phyloP scores from a whole-genome alignment of 2,113 vertebrate species.

The Podocnemis expansa region DNA sequence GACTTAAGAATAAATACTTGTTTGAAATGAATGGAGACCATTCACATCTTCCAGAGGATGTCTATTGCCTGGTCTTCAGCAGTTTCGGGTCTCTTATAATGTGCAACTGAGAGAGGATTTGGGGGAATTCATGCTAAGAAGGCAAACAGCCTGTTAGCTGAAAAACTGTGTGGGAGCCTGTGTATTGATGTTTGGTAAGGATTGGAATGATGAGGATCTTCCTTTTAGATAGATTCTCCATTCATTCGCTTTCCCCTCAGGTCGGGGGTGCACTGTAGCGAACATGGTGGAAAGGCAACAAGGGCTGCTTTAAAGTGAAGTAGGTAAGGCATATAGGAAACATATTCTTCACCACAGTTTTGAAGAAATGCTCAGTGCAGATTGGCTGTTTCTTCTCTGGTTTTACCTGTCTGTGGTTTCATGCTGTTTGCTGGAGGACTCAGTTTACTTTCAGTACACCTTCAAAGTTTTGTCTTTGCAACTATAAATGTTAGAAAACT shows the following conservation, averaged over 20 bases:
- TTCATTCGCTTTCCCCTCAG: not conserved
- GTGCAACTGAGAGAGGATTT: not conserved
- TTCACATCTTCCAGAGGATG: not conserved
- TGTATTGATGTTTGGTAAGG: not conserved
- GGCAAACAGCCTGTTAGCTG: not conserved
- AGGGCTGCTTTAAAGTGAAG: accelerated
- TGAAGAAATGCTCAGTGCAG: not conserved
- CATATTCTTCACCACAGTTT: not conserved
- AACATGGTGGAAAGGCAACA: not conserved
- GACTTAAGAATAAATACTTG: not conserved
- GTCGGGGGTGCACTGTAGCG: not conserved
- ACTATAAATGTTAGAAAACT: not conserved
- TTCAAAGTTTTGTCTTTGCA: accelerated
- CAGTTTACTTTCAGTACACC: not conserved
- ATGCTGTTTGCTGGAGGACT: not conserved
- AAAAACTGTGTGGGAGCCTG: not conserved
- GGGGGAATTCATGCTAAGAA: not conserved
- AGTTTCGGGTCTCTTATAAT: not conserved
- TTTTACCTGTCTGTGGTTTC: not conserved
- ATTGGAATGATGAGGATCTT: not conserved
- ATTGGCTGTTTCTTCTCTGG: not conserved
- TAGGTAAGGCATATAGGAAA: not conserved
- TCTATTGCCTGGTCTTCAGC: not conserved
- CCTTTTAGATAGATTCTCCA: accelerated
- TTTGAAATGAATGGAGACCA: accelerated